A percentile compares a stretch with the other conserved stretches of the same genome.
Conservation (phyloP, 2,113 vertebrate genomes). For the Microtus montanus region DNA sequence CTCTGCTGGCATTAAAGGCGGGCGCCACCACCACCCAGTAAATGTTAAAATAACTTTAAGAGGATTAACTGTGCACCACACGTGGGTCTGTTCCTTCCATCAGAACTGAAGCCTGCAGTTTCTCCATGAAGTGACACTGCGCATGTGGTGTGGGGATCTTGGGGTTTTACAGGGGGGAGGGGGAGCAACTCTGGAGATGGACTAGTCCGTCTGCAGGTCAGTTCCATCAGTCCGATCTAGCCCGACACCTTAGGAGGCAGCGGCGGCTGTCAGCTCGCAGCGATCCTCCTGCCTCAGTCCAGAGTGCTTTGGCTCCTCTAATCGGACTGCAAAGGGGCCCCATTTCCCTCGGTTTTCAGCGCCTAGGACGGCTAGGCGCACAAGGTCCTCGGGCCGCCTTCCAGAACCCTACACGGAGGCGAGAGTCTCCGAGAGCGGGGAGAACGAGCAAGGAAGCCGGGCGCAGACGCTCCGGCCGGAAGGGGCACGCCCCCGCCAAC, state of each 20-base stretch:
- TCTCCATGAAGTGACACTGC: neutral
- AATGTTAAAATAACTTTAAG: no score
- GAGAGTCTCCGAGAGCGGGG: neutral
- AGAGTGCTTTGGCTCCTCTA: neutral
- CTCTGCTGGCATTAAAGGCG: neutral
- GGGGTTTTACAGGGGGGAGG: neutral
- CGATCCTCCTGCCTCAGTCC: neutral
- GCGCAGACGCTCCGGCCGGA: neutral
- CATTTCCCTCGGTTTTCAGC: neutral
- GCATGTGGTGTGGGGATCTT: neutral
- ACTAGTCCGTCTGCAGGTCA: neutral
- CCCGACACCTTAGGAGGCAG: neutral
- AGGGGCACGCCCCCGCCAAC: neutral
- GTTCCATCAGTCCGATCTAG: neutral
- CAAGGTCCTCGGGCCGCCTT: neutral
- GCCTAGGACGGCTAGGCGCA: neutral
- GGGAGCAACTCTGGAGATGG: neutral
- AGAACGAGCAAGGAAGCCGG: no score
- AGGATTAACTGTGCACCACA: neutral
- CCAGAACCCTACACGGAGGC: neutral
- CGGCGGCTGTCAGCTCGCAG: neutral
- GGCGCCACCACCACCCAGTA: no score
- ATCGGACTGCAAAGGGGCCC: neutral
- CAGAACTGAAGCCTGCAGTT: neutral
- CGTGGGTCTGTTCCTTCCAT: neutral